These are phyloP conservation scores for Dicycla oo DNA, from an alignment of 2,888 invertebrate species.

Conservation along the genomic window DNA sequence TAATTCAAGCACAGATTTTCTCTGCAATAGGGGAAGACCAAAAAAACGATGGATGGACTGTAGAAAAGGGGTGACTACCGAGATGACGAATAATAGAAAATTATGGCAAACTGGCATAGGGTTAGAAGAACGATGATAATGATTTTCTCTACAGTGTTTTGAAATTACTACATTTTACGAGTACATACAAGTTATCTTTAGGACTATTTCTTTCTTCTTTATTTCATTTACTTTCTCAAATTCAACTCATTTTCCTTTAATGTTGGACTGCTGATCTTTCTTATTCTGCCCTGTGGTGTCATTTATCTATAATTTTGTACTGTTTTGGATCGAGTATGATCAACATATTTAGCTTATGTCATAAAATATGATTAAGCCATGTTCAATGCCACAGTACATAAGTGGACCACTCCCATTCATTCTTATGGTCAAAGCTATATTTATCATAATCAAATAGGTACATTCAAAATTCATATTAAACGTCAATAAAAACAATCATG, in stretches of 20 bases:
- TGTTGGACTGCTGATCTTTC: neutral
- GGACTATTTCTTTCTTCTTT: neutral
- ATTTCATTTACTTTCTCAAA: neutral
- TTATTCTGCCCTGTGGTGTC: no score
- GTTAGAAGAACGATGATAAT: neutral
- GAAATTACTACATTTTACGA: neutral
- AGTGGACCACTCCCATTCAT: constrained; percentile 45
- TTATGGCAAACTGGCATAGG: no score
- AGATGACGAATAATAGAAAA: neutral
- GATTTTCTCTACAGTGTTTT: neutral
- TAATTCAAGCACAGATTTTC: neutral
- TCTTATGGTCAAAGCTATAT: constrained; percentile 36
- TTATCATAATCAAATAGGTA: constrained; percentile 19
- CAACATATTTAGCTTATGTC: constrained; percentile 36
- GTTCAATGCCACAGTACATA: constrained; percentile 36
- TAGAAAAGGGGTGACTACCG: neutral
- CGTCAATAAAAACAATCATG: constrained; percentile 37
- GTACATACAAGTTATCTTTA: no score
- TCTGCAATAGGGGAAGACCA: neutral
- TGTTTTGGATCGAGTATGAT: constrained; percentile 22
- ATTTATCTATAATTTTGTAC: neutral
- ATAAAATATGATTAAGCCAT: constrained; percentile 18
- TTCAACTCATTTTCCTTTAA: neutral
- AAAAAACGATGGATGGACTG: neutral
- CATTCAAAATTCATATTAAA: constrained; percentile 32